Conservation (phyloP, 2,113 vertebrate genomes). For the Pseudonaja textilis region DNA sequence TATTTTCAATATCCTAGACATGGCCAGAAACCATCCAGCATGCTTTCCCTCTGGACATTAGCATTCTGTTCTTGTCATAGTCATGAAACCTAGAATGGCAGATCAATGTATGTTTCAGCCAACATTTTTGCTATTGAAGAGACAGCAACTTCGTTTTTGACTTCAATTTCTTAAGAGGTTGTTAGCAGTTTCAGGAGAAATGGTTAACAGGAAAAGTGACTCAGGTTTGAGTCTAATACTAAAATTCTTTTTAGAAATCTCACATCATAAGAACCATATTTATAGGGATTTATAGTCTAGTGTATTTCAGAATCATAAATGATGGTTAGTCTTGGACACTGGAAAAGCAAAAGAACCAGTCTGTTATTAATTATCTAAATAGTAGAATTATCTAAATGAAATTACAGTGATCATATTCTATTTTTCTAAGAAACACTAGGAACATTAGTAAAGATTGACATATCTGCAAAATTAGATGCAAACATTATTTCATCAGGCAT, state of each 20-base stretch:
- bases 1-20: neutral
- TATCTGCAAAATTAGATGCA: neutral
- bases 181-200: neutral
- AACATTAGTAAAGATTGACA: neutral
- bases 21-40: neutral
- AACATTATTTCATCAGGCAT: neutral
- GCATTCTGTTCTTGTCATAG: neutral
- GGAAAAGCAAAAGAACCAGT: too few species aligned
- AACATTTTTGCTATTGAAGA: neutral
- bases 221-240: neutral
- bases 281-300: neutral
- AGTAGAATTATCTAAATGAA: neutral
- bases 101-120: neutral
- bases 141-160: neutral
- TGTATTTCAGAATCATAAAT: neutral
- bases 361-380: neutral
- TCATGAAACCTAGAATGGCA: neutral
- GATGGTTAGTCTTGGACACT: too few species aligned
- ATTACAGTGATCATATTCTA: neutral
- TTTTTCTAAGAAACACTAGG: neutral
- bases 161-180: fast-evolving
- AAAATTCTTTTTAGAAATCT: neutral
- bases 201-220: neutral
- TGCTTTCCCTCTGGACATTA: neutral
- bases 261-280: neutral